A percentile compares a stretch with the other conserved stretches of the same genome.
phyloP scores from a whole-genome alignment of 1,140 invertebrate species.

The Akabosia matsudoensis region DNA sequence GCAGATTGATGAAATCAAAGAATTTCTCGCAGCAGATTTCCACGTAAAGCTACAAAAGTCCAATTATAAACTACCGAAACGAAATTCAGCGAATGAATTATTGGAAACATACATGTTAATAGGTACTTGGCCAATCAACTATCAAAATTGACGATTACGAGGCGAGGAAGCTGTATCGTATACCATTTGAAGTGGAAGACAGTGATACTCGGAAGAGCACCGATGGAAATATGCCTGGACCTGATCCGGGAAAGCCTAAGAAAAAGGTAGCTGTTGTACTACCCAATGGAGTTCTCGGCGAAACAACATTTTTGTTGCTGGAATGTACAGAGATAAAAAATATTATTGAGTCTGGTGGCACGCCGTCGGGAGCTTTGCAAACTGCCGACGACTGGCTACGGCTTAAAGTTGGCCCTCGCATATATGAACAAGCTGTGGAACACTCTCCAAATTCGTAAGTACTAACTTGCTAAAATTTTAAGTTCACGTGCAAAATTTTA shows the following conservation, averaged over 20 bases:
- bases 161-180: slow-evolving; percentile 36
- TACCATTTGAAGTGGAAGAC: slow-evolving; percentile 39
- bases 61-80: neutral
- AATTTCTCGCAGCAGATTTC: slow-evolving; percentile 39
- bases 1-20: slow-evolving; percentile 37
- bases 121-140: neutral
- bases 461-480: neutral
- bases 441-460: slow-evolving; percentile 42
- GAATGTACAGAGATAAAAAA: slow-evolving; percentile 40
- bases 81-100: neutral
- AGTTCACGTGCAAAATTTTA: neutral
- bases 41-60: slow-evolving; percentile 20
- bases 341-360: slow-evolving; percentile 27
- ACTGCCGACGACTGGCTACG: slow-evolving; percentile 42
- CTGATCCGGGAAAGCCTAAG: neutral
- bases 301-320: slow-evolving; percentile 36
- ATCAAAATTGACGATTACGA: slow-evolving; percentile 37
- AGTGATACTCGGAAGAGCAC: neutral
- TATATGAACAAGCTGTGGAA: slow-evolving; percentile 34
- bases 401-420: slow-evolving; percentile 39
- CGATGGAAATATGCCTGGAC: neutral
- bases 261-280: slow-evolving; percentile 36
- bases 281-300: slow-evolving; percentile 36
- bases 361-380: slow-evolving; percentile 29
- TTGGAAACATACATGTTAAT: neutral